Base-by-base conservation (phyloP, 2,113 vertebrate genomes). In the Gambusia affinis region DNA sequence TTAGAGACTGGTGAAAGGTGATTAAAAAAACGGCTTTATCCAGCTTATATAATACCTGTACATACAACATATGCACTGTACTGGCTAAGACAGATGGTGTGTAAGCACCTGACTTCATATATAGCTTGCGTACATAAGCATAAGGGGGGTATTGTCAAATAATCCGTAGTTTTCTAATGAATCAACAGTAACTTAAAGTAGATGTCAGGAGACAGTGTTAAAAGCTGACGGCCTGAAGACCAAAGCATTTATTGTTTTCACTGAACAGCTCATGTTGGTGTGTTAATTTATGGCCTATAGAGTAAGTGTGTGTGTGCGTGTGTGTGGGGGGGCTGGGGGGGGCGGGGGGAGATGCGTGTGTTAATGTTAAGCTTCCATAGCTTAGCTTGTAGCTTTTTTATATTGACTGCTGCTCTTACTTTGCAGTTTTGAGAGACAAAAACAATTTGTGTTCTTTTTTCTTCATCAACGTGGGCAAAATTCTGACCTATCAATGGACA, bases 81-180 rank as follows among this genome's bases (percentile, higher is more conserved):
- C 47, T 22, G 47, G 37, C n/a, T 65, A 29, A 70, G 29, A 79
- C 47, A 79, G 57, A 73, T 64, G 72, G 72, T 73, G 27, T 24
- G 37, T 12, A 54, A 44, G 37, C 64, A 76, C 27, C 67, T 79
- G 64, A 64, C 7, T 64, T 31, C 64, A 60, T 15, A 76, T 71
- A 64, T 65, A 22, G 54, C 66, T 73, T 63, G 69, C 47, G 60
- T 64, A 81, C 62, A 73, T 85, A 70, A 47, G 44, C 14, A 47
- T 47, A 47, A 70, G 64, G 67, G 54, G 29, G 64, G 51, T 15
- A 66, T 64, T 3, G 60, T 35, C 60, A 69, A 85, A 73, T 68
- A 42, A 80, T 61, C 66, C 78, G 72, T 76, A 82, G 79, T 85
- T 88, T 86, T 69, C 67, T 69, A 35, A 72, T 88, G 76, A 83